Evolutionary conservation across 2,888 invertebrate genomes (phyloP), one percentile per base, ranked within the genome.

Genomic region (Netelia fuscicornis): DNA sequence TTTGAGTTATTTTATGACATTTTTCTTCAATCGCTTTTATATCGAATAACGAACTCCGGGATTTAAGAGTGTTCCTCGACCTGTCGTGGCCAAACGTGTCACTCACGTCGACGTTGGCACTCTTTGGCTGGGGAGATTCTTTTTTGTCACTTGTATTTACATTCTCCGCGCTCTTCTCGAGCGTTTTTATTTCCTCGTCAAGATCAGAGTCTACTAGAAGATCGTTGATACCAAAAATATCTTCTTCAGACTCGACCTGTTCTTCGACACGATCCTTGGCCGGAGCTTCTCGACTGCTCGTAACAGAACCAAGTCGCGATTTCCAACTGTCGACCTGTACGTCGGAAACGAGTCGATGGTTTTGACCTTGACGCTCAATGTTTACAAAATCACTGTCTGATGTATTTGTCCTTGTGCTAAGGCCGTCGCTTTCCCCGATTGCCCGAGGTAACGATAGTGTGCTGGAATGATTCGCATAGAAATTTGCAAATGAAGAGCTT

Each of bases 191-290:
- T 71, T 84, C 25, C 17, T 83, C 83, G 52, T 86, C 84, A 44
- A 87, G 77, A 68, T 86, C 84, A 1, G 87, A 83, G 60, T 87
- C 86, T 1, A 82, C 70, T 44, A 77, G 10, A 23, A 87, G 30
- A 81, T 81, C 86, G 67, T 87, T 84, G 20, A 25, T 23, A 2
- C 48, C 84, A 75, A 91, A 91, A 74, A 91, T 89, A 77, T 91
- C 91, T 5, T 91, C 90, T 9, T 91, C 91, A 0, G 90, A 91
- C 58, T 89, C 88, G 0, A 74, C 60, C 17, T 20, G 62, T 2
- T 70, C 48, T 20, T 48, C 58, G 8, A 62, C 42, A 42, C 58
- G 11, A 52, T 52, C 23, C 23, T 72, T 65, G 25, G 37, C 62
- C n/a, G 23, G 11, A 25, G 23, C 11, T 42, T 70, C 62, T 25